phyloP scores from a whole-genome alignment of 2,888 invertebrate species.

The Ichneumoninae sp. region DNA sequence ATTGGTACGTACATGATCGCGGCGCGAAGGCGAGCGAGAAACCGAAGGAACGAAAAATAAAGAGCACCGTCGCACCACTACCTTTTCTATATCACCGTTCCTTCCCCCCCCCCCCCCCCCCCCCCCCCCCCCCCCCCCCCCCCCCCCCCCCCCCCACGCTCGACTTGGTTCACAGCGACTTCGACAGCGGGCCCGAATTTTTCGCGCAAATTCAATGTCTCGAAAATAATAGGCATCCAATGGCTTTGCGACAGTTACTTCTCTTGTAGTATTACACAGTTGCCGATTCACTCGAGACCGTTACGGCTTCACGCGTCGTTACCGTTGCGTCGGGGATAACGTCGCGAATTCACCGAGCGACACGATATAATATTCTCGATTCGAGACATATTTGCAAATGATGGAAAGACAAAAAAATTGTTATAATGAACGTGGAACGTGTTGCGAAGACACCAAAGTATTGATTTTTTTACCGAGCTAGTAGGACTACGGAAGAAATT shows the following conservation, averaged over 20 bases:
- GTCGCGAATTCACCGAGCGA: not conserved
- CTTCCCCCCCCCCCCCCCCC: too few species aligned
- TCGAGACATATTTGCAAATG: not conserved
- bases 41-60: conserved; percentile 22
- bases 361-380: not conserved
- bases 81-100: not conserved
- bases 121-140: too few species aligned
- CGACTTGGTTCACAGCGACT: conserved; percentile 22
- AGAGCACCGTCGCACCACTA: not conserved
- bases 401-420: not conserved
- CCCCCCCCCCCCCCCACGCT: conserved; percentile 16
- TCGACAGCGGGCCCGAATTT: not conserved
- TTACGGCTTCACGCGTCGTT: conserved; percentile 14
- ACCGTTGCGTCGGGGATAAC: not conserved
- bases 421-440: too few species aligned
- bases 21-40: conserved; percentile 24
- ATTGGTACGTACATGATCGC: conserved; percentile 50
- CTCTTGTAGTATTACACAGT: conserved; percentile 26
- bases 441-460: too few species aligned
- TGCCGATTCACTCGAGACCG: conserved; percentile 35
- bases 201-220: conserved; percentile 26
- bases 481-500: too few species aligned
- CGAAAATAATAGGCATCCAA: conserved; percentile 21
- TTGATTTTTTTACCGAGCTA: too few species aligned
- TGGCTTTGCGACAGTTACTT: conserved; percentile 1